Base-by-base conservation (phyloP, 2,113 vertebrate species). In the Chroicocephalus ridibundus region DNA sequence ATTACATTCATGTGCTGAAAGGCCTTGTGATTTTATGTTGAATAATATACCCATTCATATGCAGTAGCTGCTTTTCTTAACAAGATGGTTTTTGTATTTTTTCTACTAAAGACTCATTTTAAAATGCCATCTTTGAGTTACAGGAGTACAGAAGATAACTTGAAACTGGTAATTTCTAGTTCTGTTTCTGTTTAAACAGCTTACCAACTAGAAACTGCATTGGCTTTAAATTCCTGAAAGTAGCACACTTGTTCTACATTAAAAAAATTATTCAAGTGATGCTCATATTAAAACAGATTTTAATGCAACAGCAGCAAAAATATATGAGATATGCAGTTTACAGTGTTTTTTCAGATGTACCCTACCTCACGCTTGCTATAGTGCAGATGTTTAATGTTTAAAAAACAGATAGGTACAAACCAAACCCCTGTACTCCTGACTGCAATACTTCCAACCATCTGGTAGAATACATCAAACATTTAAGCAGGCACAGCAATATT, bases 1-100 rank as follows among this genome's bases (percentile, higher is more conserved):
- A 70, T 85, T 94, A 90, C 78, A 93, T 89, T 92, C 71, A 72
- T 70, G 18, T 66, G 34, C 51, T 96, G 85, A 95, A 93, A 91
- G 40, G 60, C 22, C 31, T 70, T 79, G 36, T 90, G 68, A 91
- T 96, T 96, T 95, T 87, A 68, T 90, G 38, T 82, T 83, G 90
- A 88, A 83, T 93, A 94, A 90, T 71, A 61, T 79, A 6, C 8
- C 19, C 22, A 90, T 86, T 92, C 25, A 61, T 79, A 91, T 61
- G 69, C 68, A 92, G 60, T 77, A 94, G 18, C 18, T 81, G 44
- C 52, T 88, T 88, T 81, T 86, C 36, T 75, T 90, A 86, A 60
- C 54, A 88, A 93, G 42, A 82, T 54, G 16, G 1, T 6, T 92
- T 94, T 87, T 84, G 14, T 77, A 62, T 7, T 91, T 91, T 83